phyloP scores from a whole-genome alignment of 2,888 invertebrate species.

The Acanthacorydalis orientalis region DNA sequence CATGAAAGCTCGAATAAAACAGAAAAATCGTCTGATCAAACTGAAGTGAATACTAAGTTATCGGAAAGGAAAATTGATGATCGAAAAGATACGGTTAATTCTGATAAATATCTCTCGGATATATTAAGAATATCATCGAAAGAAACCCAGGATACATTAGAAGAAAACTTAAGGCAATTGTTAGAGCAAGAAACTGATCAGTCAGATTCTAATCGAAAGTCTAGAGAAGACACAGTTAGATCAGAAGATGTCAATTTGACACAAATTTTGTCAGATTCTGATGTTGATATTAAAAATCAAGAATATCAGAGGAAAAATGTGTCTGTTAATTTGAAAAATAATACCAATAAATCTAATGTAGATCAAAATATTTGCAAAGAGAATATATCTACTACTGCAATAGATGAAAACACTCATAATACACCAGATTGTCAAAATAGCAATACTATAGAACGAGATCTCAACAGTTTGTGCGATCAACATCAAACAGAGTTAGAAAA shows the following conservation, averaged over 20 bases:
- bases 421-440: no score
- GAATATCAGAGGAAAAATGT: not conserved
- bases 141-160: not conserved
- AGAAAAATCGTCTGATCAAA: not conserved
- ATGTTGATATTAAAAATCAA: not conserved
- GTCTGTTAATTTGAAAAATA: no score
- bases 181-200: not conserved
- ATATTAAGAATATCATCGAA: not conserved
- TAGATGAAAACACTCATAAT: no score
- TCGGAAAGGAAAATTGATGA: no score
- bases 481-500: no score
- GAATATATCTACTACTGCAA: no score
- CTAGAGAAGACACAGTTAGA: not conserved
- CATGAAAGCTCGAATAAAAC: not conserved
- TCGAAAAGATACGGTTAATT: no score
- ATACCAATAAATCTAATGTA: not conserved
- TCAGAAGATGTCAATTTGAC: conserved; percentile 3
- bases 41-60: no score
- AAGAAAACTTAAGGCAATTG: conserved; percentile 1
- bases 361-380: not conserved
- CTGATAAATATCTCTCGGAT: no score
- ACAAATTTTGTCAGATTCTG: conserved; percentile 3
- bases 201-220: not conserved
- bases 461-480: no score
- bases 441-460: no score